These are phyloP conservation scores for Oryzias javanicus DNA, from an alignment of 2,113 vertebrate species.

Conservation along the genomic window DNA sequence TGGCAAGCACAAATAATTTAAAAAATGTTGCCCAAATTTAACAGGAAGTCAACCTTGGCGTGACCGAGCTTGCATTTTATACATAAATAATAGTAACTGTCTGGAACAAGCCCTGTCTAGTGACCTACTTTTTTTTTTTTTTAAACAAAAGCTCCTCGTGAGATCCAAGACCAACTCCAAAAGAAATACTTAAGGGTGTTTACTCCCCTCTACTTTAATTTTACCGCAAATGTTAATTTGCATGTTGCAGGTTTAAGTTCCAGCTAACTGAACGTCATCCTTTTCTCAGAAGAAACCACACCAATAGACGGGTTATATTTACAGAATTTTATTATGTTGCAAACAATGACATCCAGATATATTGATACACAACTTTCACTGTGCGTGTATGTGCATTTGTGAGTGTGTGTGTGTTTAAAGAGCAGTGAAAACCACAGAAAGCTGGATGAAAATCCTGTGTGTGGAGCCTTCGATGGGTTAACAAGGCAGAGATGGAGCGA, in stretches of 20 bases:
- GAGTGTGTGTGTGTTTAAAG: slow-evolving; percentile 60
- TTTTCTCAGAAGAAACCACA: slow-evolving; percentile 15
- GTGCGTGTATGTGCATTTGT: slow-evolving; percentile 72
- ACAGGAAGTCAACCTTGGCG: not conserved
- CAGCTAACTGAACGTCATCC: not conserved
- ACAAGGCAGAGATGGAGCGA: slow-evolving; percentile 77
- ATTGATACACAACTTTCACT: slow-evolving; percentile 80
- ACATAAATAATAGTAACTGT: slow-evolving; percentile 51
- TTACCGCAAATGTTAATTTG: no score
- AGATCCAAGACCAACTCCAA: not conserved
- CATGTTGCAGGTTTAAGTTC: not conserved
- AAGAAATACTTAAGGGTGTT: not conserved
- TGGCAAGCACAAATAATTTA: not conserved
- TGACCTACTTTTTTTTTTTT: slow-evolving; percentile 39
- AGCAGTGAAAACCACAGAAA: slow-evolving; percentile 79
- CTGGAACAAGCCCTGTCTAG: slow-evolving; percentile 18
- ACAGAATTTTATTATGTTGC: slow-evolving; percentile 81
- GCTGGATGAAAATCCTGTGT: slow-evolving; percentile 70
- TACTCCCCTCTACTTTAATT: no score
- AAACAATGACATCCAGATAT: slow-evolving; percentile 84
- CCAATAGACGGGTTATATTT: slow-evolving; percentile 65
- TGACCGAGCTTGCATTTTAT: slow-evolving; percentile 21
- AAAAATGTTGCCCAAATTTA: not conserved
- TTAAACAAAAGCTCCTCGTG: not conserved
- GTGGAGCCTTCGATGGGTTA: slow-evolving; percentile 70